Conservation (phyloP, 2,888 invertebrate genomes). For the Heliconius ethilla region DNA sequence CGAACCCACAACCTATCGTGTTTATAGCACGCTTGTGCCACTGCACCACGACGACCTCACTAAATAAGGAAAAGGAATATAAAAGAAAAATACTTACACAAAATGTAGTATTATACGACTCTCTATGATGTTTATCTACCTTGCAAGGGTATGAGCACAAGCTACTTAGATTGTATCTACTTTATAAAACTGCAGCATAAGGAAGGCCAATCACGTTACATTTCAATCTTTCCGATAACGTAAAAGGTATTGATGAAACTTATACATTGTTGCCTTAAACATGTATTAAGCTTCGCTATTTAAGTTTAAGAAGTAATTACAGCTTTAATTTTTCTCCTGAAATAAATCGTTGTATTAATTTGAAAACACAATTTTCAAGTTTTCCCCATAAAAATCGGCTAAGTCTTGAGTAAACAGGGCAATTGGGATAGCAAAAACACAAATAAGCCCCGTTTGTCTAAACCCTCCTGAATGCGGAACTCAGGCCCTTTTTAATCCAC, state of each 20-base stretch:
- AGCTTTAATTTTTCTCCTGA: neutral
- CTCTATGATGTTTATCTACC: neutral
- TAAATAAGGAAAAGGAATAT: neutral
- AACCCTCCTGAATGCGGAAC: slow-evolving; percentile 49
- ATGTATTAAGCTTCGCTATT: neutral
- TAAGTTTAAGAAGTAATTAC: neutral
- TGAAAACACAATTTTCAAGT: neutral
- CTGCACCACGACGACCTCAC: too few relatives aligned
- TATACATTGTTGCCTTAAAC: slow-evolving; percentile 10
- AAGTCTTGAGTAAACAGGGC: slow-evolving; percentile 12
- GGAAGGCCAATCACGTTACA: slow-evolving; percentile 17
- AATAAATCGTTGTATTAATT: neutral
- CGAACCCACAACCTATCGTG: too few relatives aligned
- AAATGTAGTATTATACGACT: neutral
- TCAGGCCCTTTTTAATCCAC: slow-evolving; percentile 71
- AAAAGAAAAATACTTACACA: neutral
- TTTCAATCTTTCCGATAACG: slow-evolving; percentile 14
- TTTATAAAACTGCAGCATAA: slow-evolving; percentile 5
- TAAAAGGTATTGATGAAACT: slow-evolving; percentile 21
- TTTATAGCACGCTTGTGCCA: too few relatives aligned
- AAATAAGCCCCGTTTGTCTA: slow-evolving; percentile 45
- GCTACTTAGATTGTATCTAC: neutral
- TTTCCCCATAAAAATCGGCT: slow-evolving; percentile 1
- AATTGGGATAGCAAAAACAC: slow-evolving; percentile 25
- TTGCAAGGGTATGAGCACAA: neutral